Conservation (phyloP, 2,113 vertebrate species). For the Meleagris gallopavo region DNA sequence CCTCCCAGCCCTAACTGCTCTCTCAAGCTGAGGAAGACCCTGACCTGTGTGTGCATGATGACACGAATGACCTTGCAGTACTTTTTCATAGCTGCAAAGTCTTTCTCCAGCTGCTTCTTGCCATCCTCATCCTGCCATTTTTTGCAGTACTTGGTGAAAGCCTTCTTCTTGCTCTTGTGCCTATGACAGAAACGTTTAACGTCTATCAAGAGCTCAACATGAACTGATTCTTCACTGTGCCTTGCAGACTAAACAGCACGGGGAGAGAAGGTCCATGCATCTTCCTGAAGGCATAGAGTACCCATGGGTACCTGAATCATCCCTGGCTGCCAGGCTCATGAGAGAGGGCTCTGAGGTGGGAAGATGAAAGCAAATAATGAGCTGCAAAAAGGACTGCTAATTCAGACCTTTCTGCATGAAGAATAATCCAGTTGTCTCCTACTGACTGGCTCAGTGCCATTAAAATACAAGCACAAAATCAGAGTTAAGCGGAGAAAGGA, state of each 20-base stretch:
- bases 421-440: constrained; percentile 34
- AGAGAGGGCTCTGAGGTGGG: neutral
- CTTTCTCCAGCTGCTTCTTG: constrained; percentile 83
- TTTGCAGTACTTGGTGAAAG: constrained; percentile 84
- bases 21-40: neutral
- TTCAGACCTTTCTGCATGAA: neutral
- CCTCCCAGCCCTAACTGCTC: neutral
- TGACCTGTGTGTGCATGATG: constrained; percentile 85
- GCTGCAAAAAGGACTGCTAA: neutral
- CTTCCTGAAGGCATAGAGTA: neutral
- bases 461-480: neutral
- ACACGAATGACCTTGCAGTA: constrained; percentile 85
- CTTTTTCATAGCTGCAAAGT: constrained; percentile 83
- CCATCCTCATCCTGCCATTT: constrained; percentile 80
- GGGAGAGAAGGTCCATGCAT: neutral
- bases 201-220: neutral
- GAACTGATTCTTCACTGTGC: neutral
- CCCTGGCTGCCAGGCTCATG: neutral
- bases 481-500: neutral
- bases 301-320: neutral
- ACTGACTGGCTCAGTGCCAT: constrained; percentile 23
- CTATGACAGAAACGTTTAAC: neutral
- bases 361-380: neutral
- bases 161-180: constrained; percentile 86
- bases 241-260: accelerated